A percentile compares a stretch with the other conserved stretches of the same genome.
phyloP scores from a whole-genome alignment of 1,140 invertebrate species.

The Hycleus phaleratus region DNA sequence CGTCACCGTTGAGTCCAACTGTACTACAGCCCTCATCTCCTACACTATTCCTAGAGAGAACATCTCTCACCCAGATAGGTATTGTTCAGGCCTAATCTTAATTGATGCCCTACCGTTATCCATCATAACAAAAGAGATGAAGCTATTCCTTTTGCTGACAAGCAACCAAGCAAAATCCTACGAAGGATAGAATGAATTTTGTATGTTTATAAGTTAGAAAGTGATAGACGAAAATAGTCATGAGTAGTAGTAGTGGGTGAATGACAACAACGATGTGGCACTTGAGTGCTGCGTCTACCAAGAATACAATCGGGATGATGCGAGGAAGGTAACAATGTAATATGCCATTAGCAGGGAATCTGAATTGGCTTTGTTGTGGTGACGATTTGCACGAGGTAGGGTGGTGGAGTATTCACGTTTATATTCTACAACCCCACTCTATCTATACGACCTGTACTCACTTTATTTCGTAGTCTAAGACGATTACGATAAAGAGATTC shows the following conservation, averaged over 20 bases:
- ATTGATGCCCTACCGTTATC: constrained; percentile 40
- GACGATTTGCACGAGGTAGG: constrained; percentile 17
- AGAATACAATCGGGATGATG: constrained; percentile 28
- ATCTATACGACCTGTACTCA: constrained; percentile 2
- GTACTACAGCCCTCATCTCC: not conserved
- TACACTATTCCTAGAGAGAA: not conserved
- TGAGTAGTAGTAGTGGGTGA: not conserved
- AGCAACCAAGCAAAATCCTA: not conserved
- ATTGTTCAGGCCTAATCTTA: constrained; percentile 40
- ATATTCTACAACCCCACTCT: not conserved
- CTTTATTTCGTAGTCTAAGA: not conserved
- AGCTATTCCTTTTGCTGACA: constrained; percentile 28
- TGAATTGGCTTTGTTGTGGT: constrained; percentile 42
- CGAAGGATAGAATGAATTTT: not conserved
- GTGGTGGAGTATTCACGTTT: constrained; percentile 10
- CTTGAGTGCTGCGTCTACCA: constrained; percentile 29
- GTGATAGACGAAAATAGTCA: not conserved
- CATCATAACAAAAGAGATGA: constrained; percentile 36
- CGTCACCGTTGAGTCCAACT: constrained; percentile 1
- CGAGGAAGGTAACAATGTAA: constrained; percentile 42
- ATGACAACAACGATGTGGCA: constrained; percentile 14
- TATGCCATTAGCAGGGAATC: constrained; percentile 42
- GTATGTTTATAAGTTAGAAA: not conserved
- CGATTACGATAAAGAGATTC: not conserved
- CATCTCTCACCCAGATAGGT: constrained; percentile 25